Base-by-base conservation (phyloP, 2,113 vertebrate species). In the Odobenus rosmarus region DNA sequence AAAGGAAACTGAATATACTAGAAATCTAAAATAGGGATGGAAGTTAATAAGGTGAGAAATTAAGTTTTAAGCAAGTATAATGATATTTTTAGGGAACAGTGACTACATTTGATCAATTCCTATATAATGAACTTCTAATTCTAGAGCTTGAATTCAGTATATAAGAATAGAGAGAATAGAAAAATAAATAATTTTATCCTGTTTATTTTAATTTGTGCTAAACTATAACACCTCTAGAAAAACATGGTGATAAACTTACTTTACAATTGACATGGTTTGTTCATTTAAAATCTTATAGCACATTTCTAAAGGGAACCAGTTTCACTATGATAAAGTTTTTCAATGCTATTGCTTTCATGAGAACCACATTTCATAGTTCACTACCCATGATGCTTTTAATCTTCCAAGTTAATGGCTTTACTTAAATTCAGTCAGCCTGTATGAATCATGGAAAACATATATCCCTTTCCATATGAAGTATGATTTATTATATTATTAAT, bases 281-380 rank as follows among this genome's bases (percentile, higher is more conserved):
- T 81, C 83, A 93, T 81, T 88, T 53, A 69, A 83, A 92, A 55
- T 81, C 53, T 77, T 72, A 93, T 0, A 85, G 49, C 14, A 3
- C 69, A 88, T 93, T 97, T 96, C 39, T 71, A 93, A 93, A 74
- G 55, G 77, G 11, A 92, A 18, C 61, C 31, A 87, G 36, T 93
- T 94, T 96, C 92, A 88, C 39, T 83, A 16, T 51, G 59, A 91
- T 93, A 62, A 96, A 97, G 64, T 46, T 96, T 95, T 94, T 57
- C 74, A 88, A 81, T 88, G 39, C 18, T 57, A 55, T 49, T 96
- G 71, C 87, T 62, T 94, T 95, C 81, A 85, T 53, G 24, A 93
- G 90, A 96, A 97, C 55, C 31, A 33, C 87, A 94, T 97, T 97
- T 98, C 84, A 95, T 96, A 97, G 96, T 93, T 97, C 90, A 94